A percentile compares a stretch with the other conserved stretches of the same genome.
These are phyloP conservation scores for Drosophila sturtevanti DNA, from an alignment of 1,140 invertebrate species.

Conservation along the genomic window DNA sequence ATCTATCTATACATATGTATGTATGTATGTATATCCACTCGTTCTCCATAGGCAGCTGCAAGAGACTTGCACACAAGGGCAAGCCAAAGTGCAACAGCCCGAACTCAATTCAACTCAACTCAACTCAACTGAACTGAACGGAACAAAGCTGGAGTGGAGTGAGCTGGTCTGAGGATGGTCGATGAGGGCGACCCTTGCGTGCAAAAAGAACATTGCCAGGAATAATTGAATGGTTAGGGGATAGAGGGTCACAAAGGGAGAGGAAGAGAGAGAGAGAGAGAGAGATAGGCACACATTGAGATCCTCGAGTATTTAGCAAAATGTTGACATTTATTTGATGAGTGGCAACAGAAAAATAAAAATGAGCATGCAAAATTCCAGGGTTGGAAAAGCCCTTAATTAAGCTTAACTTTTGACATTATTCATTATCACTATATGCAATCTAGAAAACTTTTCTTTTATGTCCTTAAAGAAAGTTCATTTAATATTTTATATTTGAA, in stretches of 20 bases:
- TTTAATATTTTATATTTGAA: too few species aligned
- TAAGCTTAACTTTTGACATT: too few species aligned
- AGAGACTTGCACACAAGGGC: conserved; percentile 34
- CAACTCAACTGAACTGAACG: conserved; percentile 40
- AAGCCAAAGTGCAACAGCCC: conserved; percentile 73
- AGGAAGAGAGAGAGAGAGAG: background rate
- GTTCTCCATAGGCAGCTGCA: background rate
- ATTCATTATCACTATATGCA: too few species aligned
- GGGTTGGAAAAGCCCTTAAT: background rate
- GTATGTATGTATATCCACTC: too few species aligned
- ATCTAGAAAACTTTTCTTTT: too few species aligned
- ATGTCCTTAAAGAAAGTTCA: too few species aligned
- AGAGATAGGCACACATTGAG: conserved; percentile 31
- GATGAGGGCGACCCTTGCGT: conserved; percentile 47
- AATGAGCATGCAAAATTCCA: conserved; percentile 5
- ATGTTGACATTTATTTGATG: conserved; percentile 61
- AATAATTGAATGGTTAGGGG: conserved; percentile 11
- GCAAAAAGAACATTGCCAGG: conserved; percentile 26
- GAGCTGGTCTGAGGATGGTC: background rate
- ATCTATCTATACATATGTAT: too few species aligned
- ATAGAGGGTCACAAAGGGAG: background rate
- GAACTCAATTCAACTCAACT: conserved; percentile 42
- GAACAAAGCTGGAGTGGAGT: background rate
- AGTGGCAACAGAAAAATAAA: conserved; percentile 32
- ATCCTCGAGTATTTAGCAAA: conserved; percentile 73